Conservation (phyloP, 2,113 vertebrate genomes). For the Aepyceros melampus region DNA sequence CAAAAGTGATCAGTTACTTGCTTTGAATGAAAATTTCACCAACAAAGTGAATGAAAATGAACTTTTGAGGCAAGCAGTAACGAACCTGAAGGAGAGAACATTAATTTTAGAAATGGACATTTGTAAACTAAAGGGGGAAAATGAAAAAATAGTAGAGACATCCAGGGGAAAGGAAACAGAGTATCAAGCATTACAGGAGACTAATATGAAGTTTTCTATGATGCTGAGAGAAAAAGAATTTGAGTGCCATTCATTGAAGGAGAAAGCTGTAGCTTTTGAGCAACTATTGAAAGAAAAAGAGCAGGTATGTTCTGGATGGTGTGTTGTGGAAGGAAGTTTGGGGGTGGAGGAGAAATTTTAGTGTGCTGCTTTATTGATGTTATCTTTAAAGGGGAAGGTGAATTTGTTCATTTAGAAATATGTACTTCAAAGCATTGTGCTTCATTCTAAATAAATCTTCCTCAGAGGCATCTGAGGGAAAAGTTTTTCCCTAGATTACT, state of each 20-base stretch:
- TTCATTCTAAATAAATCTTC: not conserved
- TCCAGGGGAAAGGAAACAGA: conserved; percentile 92
- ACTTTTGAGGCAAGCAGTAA: conserved; percentile 95
- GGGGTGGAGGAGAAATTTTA: not conserved
- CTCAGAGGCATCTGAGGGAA: not conserved
- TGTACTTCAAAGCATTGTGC: not conserved
- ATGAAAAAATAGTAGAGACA: conserved; percentile 86
- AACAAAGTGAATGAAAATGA: conserved; percentile 96
- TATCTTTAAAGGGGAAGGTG: not conserved
- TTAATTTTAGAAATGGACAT: conserved; percentile 93
- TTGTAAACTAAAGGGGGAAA: conserved; percentile 92
- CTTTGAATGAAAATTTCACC: conserved; percentile 88
- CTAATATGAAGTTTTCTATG: conserved; percentile 96
- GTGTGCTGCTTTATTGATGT: not conserved
- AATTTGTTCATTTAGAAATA: not conserved
- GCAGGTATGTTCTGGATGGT: conserved; percentile 82
- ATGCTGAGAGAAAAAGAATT: conserved; percentile 96
- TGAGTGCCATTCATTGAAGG: conserved; percentile 88
- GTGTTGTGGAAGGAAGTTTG: not conserved
- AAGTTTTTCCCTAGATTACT: not conserved
- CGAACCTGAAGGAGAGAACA: conserved; percentile 94
- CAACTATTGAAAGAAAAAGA: conserved; percentile 94
- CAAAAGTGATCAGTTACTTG: conserved; percentile 91
- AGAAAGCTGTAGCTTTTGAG: conserved; percentile 93
- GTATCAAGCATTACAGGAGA: conserved; percentile 95